phyloP scores from a whole-genome alignment of 2,113 vertebrate genomes.

The Carassius carassius region DNA sequence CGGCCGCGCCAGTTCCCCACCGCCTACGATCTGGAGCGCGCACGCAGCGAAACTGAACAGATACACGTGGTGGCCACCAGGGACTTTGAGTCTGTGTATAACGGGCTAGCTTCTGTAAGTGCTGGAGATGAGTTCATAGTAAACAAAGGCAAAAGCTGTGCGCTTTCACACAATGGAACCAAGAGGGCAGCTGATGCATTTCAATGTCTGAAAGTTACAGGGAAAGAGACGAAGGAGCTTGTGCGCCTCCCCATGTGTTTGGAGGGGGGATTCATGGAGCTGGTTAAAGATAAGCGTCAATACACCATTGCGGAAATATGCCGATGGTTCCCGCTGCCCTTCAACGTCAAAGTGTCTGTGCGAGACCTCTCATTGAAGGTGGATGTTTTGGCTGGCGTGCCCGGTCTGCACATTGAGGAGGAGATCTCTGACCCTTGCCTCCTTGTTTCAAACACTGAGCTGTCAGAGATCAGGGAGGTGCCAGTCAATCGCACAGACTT shows the following conservation, averaged over 20 bases:
- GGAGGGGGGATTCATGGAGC: conserved; percentile 84
- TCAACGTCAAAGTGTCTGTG: conserved; percentile 83
- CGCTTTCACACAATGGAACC: conserved; percentile 66
- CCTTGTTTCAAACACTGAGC: conserved; percentile 73
- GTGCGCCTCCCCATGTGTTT: conserved; percentile 79
- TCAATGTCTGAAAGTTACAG: conserved; percentile 77
- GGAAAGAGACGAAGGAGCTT: conserved; percentile 52
- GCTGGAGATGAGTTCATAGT: conserved; percentile 83
- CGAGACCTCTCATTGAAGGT: conserved; percentile 79
- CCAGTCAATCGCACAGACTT: conserved; percentile 74
- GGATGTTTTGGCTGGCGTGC: conserved; percentile 77
- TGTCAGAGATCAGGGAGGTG: conserved; percentile 78
- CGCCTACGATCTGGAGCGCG: conserved; percentile 81
- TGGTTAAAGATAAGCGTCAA: conserved; percentile 81
- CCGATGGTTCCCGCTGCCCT: conserved; percentile 76
- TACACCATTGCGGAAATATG: conserved; percentile 79
- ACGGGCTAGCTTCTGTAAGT: conserved; percentile 75
- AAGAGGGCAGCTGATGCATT: conserved; percentile 67
- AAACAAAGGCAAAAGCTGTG: conserved; percentile 66
- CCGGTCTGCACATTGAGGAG: conserved; percentile 81
- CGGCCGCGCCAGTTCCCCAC: conserved; percentile 82
- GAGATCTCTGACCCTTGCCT: conserved; percentile 82
- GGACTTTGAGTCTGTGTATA: conserved; percentile 69
- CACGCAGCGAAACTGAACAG: conserved; percentile 74
- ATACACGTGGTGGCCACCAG: conserved; percentile 84